Evolutionary conservation across 2,113 vertebrate species (phyloP), one percentile per base, ranked within the genome.

Genomic region (Indicator indicator): DNA sequence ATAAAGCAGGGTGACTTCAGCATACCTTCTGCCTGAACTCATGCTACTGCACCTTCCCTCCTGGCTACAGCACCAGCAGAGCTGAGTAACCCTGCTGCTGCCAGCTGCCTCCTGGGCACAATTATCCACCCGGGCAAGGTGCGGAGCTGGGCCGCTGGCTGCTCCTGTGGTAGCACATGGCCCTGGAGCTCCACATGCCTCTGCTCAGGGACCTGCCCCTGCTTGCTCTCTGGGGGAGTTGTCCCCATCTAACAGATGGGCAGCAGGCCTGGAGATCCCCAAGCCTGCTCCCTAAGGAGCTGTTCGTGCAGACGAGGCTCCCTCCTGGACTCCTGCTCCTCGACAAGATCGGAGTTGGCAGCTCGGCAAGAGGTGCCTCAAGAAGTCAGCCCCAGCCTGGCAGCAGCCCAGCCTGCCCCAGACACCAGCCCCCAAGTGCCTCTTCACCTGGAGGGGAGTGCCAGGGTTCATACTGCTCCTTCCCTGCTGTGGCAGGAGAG

Each of bases 41-140:
- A 96, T 86, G 83, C 73, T 90, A 87, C 94, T 96, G 95, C 95
- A 16, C 96, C 96, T 92, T 96, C 60, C 95, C 96, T 96, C 88
- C 96, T 96, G 96, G 96, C 95, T 96, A 96, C 90, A 86, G 17
- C 92, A 92, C 83, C 94, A 64, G 92, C 86, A 93, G 88, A 93
- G 92, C 93, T 91, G 90, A 90, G 55, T 77, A 90, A 88, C 14
- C 56, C 42, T 18, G 10, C 86, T 3, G 58, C 59, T 90, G 62
- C 69, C 88, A 93, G 94, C 96, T 83, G 10, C 62, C 68, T 94
- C 56, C 3, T 67, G 85, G 85, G 90, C 76, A 83, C 83, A 86
- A 68, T 89, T 87, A 9, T 14, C 83, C 0, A 6, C 20, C 79
- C 76, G 73, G 68, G 36, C 75, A 44, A 74, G 88, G 21, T 63